These are phyloP conservation scores for Drosophila prolongata DNA, from an alignment of 2,888 invertebrate genomes.

Conservation along the genomic window DNA sequence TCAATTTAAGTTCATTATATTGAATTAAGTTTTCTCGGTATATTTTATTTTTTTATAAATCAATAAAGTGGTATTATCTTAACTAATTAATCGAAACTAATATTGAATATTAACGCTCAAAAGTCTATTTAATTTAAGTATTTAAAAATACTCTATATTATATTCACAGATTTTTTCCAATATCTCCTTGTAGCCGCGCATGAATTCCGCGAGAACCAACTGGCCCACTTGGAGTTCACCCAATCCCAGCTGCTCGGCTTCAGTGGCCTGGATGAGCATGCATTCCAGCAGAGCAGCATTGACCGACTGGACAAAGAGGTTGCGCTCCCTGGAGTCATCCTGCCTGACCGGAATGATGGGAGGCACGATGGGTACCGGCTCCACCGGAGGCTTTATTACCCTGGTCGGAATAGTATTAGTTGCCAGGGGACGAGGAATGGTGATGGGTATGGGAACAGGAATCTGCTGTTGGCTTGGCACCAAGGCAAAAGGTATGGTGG, in stretches of 20 bases:
- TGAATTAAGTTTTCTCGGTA: too few species aligned
- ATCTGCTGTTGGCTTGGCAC: neutral
- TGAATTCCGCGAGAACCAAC: conserved; percentile 52
- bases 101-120: too few species aligned
- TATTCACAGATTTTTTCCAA: neutral
- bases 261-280: conserved; percentile 43
- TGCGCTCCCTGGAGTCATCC: conserved; percentile 9
- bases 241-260: conserved; percentile 50
- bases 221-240: conserved; percentile 38
- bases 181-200: conserved; percentile 30
- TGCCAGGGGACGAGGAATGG: neutral
- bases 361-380: neutral
- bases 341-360: neutral
- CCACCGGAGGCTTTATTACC: neutral
- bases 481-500: neutral
- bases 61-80: too few species aligned
- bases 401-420: neutral
- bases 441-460: neutral
- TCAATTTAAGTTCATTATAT: too few species aligned
- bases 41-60: too few species aligned
- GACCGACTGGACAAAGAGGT: conserved; percentile 41
- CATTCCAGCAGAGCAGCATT: conserved; percentile 53
- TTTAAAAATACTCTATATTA: neutral
- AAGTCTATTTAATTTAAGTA: too few species aligned
- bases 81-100: too few species aligned